These are phyloP conservation scores for Trachelipus rathkii DNA, from an alignment of 1,140 invertebrate species.

Conservation along the genomic window DNA sequence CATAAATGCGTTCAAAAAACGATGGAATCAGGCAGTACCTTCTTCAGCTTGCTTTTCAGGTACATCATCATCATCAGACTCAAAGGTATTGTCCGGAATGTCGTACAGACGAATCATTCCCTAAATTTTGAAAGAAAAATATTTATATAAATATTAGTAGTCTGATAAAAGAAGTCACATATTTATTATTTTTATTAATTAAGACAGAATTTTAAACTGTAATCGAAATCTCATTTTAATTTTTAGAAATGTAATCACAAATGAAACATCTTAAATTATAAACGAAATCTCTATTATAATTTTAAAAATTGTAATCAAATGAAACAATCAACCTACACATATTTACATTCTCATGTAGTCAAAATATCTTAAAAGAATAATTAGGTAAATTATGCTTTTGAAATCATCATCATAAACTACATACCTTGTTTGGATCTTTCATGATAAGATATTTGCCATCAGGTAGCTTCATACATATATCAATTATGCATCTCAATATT, in stretches of 20 bases:
- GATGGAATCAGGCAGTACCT: slow-evolving; percentile 3
- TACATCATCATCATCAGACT: slow-evolving; percentile 91
- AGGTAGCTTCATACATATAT: slow-evolving; percentile 95
- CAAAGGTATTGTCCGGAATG: slow-evolving; percentile 96
- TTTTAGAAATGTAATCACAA: no score
- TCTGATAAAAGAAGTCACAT: no score
- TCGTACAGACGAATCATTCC: slow-evolving; percentile 92
- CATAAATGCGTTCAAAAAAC: no score
- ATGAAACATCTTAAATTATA: no score
- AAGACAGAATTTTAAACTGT: no score
- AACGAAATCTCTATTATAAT: no score
- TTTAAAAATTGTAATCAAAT: no score
- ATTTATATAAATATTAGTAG: no score
- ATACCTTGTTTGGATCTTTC: slow-evolving; percentile 94
- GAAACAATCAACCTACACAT: neutral
- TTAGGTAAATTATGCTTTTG: no score
- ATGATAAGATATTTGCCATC: slow-evolving; percentile 96
- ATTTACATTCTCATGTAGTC: neutral
- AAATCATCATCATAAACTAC: no score
- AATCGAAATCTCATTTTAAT: no score
- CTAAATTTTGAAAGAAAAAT: slow-evolving; percentile 50
- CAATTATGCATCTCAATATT: slow-evolving; percentile 94
- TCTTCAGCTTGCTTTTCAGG: slow-evolving; percentile 65
- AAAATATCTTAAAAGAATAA: slow-evolving; percentile 22
- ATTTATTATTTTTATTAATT: no score